phyloP scores from a whole-genome alignment of 1,140 invertebrate genomes.

The Brachionus manjavacas region DNA sequence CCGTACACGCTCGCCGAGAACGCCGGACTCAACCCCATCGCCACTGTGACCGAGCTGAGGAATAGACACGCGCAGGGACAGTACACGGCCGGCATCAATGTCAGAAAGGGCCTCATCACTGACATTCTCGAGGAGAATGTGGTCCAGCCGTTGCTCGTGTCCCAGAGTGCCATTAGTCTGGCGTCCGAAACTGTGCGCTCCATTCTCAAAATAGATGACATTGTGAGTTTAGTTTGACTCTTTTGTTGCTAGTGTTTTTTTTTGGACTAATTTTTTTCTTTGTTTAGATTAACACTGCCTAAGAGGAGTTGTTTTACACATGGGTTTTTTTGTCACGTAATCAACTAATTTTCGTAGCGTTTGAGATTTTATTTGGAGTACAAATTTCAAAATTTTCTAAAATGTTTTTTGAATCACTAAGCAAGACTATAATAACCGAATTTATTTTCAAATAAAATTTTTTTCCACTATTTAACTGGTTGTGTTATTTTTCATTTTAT shows the following conservation, averaged over 20 bases:
- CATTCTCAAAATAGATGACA: constrained; percentile 98
- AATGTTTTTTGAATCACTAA: too few relatives aligned
- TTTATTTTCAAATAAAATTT: background rate
- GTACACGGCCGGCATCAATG: constrained; percentile 85
- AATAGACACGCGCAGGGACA: constrained; percentile 83
- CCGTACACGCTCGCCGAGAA: constrained; percentile 98
- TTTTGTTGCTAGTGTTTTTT: too few relatives aligned
- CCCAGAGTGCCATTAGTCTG: constrained; percentile 83
- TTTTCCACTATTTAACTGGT: background rate
- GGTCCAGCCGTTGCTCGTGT: constrained; percentile 90
- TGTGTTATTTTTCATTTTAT: too few relatives aligned
- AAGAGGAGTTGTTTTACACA: background rate
- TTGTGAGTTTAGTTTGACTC: too few relatives aligned
- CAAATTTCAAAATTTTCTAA: too few relatives aligned
- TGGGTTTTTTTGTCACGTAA: background rate
- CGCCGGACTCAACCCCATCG: constrained; percentile 93
- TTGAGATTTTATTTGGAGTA: background rate
- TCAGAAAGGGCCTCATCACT: constrained; percentile 65
- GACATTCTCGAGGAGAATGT: constrained; percentile 71
- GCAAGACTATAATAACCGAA: background rate
- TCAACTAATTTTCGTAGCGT: background rate
- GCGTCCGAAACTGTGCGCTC: constrained; percentile 93
- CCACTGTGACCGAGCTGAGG: constrained; percentile 91
- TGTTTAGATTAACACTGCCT: constrained; percentile 20
- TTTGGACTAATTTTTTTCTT: too few relatives aligned